These are phyloP conservation scores for Drosophila lacertosa DNA, from an alignment of 1,140 invertebrate species.

Conservation along the genomic window DNA sequence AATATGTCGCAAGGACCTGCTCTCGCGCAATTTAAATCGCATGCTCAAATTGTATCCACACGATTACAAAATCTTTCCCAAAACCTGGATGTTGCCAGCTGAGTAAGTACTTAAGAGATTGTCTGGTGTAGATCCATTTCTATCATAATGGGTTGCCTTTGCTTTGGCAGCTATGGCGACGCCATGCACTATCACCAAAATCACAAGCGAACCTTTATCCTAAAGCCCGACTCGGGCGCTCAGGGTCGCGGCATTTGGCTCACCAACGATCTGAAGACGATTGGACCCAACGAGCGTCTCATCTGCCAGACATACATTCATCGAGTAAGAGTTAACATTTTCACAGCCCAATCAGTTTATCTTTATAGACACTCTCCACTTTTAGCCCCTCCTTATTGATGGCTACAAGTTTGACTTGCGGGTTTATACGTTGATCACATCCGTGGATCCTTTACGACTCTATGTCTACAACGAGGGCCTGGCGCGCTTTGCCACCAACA, in stretches of 20 bases:
- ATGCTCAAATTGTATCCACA: constrained; percentile 94
- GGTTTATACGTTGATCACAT: constrained; percentile 96
- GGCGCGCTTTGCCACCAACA: constrained; percentile 94
- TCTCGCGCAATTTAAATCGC: constrained; percentile 93
- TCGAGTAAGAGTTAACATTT: constrained; percentile 79
- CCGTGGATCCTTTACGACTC: constrained; percentile 95
- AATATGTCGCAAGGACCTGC: constrained; percentile 93
- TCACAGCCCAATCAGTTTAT: no score
- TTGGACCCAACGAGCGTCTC: constrained; percentile 91
- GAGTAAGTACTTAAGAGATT: constrained; percentile 86
- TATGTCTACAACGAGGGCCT: constrained; percentile 98
- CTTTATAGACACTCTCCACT: no score
- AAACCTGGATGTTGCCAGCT: constrained; percentile 96
- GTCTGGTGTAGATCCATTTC: not conserved
- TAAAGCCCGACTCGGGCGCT: constrained; percentile 94
- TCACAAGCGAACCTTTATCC: constrained; percentile 91
- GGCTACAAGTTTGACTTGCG: constrained; percentile 99
- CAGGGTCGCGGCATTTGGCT: constrained; percentile 94
- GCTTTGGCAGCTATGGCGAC: constrained; percentile 65
- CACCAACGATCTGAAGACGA: constrained; percentile 89
- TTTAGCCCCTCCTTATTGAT: constrained; percentile 94
- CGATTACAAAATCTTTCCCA: constrained; percentile 96
- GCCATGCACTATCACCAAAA: constrained; percentile 81
- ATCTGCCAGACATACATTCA: constrained; percentile 93
- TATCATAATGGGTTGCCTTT: no score